Percentiles rank a stretch among this genome's conserved stretches.
Conservation (phyloP, 2,888 invertebrate species). For the Myopa tessellatipennis region DNA sequence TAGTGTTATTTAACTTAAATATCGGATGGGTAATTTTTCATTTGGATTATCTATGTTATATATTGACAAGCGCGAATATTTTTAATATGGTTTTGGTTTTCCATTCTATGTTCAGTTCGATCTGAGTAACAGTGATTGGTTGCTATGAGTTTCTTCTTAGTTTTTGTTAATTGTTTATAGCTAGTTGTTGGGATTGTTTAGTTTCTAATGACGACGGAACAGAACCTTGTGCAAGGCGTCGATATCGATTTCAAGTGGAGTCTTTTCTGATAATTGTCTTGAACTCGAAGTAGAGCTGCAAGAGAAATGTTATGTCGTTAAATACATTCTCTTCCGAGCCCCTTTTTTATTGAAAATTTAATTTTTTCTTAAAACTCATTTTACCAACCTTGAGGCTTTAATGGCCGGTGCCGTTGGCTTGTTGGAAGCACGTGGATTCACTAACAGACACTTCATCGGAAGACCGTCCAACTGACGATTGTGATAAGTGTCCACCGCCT, state of each 20-base stretch:
- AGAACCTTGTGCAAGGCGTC: conserved; percentile 68
- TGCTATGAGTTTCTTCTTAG: neutral
- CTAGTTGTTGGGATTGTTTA: neutral
- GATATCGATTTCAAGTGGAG: conserved; percentile 66
- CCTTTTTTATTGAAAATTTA: neutral
- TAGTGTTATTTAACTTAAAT: no score
- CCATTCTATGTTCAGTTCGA: no score
- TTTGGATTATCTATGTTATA: no score
- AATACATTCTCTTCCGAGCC: neutral
- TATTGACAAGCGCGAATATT: no score
- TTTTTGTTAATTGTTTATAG: neutral
- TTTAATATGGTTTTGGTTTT: no score
- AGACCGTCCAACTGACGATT: conserved; percentile 93
- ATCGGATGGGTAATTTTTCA: no score
- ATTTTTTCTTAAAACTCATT: neutral
- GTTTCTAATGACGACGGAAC: conserved; percentile 60
- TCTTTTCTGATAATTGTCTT: conserved; percentile 54
- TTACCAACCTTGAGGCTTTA: conserved; percentile 55
- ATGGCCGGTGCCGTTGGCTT: conserved; percentile 70
- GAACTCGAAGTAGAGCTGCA: conserved; percentile 53
- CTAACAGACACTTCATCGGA: conserved; percentile 90
- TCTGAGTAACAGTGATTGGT: no score
- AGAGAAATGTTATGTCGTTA: neutral
- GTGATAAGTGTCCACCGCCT: conserved; percentile 92
- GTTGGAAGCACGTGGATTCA: conserved; percentile 78